phyloP scores from a whole-genome alignment of 2,113 vertebrate species.

The Equus quagga region DNA sequence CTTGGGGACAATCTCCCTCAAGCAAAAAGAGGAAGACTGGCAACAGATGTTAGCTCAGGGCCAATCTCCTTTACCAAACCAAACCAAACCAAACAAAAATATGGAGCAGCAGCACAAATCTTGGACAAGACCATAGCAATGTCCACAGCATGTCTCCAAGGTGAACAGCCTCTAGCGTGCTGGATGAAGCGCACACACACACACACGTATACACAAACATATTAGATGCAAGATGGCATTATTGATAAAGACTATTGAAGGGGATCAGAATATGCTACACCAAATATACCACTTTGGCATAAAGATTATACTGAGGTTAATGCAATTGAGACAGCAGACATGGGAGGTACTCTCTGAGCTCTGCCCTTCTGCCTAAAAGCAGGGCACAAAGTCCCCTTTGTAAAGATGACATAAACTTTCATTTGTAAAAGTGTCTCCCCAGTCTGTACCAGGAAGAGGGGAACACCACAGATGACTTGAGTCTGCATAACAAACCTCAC shows the following conservation, averaged over 20 bases:
- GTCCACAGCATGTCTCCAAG: neutral
- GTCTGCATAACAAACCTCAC: neutral
- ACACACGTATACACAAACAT: neutral
- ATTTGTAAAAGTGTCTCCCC: neutral
- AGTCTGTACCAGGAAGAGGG: neutral
- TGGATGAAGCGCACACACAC: neutral
- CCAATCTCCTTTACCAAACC: too few species aligned
- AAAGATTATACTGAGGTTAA: neutral
- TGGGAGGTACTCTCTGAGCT: neutral
- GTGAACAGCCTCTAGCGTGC: neutral
- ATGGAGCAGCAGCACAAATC: too few species aligned
- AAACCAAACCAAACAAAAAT: too few species aligned
- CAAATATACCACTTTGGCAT: neutral
- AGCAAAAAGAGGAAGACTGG: too few species aligned
- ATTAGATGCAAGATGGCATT: neutral
- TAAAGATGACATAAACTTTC: neutral
- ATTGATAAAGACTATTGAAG: neutral
- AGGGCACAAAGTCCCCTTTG: neutral
- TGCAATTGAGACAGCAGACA: neutral
- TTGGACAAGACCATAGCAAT: neutral
- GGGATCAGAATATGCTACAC: neutral
- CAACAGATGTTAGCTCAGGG: too few species aligned
- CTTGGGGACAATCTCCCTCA: too few species aligned
- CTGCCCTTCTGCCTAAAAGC: neutral
- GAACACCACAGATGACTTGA: too few species aligned